Conservation (phyloP, 2,888 invertebrate species). For the Chaitophorus viminalis region DNA sequence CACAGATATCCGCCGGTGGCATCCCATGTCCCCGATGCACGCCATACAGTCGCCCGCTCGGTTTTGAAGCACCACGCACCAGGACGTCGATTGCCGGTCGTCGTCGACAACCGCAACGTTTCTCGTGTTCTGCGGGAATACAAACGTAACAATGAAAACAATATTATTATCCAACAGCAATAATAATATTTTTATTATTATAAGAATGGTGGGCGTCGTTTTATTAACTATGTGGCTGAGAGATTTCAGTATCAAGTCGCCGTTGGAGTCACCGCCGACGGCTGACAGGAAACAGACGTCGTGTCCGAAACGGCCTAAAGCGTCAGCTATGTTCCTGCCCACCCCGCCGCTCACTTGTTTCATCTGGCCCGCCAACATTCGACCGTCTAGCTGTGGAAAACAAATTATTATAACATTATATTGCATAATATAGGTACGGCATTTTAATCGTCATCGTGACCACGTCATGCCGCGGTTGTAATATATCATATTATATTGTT, state of each 20-base stretch:
- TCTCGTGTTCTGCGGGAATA: conserved; percentile 65
- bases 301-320: conserved; percentile 73
- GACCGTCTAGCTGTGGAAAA: conserved; percentile 37
- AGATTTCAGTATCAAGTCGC: conserved; percentile 67
- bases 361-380: conserved; percentile 71
- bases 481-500: background rate
- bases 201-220: conserved; percentile 39
- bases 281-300: conserved; percentile 75
- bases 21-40: conserved; percentile 85
- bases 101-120: conserved; percentile 67
- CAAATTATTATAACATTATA: background rate
- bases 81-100: conserved; percentile 72
- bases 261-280: conserved; percentile 78
- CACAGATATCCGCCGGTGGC: conserved; percentile 77
- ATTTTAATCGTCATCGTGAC: background rate
- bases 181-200: background rate
- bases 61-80: conserved; percentile 82
- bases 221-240: conserved; percentile 64
- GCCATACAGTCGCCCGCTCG: conserved; percentile 80
- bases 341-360: conserved; percentile 86
- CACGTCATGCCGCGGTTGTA: background rate
- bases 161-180: no score
- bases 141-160: background rate
- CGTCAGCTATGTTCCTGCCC: conserved; percentile 90
- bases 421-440: background rate